Evolutionary conservation across 2,113 vertebrate genomes (phyloP).

Genomic region (Sphyrna mokarran): DNA sequence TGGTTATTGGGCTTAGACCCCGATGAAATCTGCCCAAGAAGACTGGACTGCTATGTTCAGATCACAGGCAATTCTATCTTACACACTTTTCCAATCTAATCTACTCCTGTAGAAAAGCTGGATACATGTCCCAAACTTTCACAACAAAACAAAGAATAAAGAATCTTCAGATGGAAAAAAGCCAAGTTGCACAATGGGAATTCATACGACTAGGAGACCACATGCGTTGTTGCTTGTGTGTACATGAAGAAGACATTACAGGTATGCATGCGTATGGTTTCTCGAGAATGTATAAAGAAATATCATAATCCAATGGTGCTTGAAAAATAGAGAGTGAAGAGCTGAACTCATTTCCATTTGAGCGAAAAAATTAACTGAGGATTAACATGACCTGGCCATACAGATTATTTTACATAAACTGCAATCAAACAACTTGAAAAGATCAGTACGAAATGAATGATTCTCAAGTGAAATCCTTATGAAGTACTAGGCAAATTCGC

Average conservation of each 20-base stretch:
- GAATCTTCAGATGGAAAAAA: neutral
- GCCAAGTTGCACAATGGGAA: neutral
- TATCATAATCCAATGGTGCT: neutral
- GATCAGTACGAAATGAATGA: neutral
- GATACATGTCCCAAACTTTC: neutral
- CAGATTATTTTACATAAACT: neutral
- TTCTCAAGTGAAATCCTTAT: neutral
- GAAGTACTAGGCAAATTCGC: neutral
- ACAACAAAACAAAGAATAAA: neutral
- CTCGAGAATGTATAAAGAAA: neutral
- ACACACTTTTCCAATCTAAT: neutral
- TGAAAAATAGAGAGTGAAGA: neutral
- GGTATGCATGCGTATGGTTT: neutral
- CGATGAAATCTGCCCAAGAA: neutral
- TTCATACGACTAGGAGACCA: neutral
- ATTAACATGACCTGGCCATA: neutral
- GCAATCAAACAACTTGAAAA: neutral
- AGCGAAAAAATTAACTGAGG: neutral
- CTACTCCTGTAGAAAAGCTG: neutral
- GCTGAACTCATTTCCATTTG: neutral
- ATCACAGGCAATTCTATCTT: neutral
- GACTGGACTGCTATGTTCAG: neutral
- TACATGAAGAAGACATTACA: neutral
- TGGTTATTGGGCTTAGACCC: neutral
- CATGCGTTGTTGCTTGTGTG: neutral